phyloP scores from a whole-genome alignment of 23 tunicate species.

The Diplosoma virens region DNA sequence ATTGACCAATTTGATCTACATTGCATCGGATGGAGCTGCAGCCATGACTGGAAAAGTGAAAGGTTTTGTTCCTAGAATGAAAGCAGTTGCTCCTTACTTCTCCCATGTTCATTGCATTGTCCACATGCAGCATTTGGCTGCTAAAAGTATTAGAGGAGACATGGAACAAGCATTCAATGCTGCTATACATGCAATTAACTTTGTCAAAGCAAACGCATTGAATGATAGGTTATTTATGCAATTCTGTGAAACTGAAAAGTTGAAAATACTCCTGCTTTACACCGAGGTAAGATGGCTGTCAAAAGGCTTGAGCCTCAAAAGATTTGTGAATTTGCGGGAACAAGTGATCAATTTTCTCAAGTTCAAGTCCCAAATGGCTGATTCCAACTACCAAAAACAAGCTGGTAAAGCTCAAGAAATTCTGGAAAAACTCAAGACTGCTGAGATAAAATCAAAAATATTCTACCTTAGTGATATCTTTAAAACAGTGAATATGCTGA shows the following conservation, averaged over 20 bases:
- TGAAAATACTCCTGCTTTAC: constrained; percentile 27
- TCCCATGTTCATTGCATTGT: constrained; percentile 33
- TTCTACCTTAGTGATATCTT: constrained; percentile 28
- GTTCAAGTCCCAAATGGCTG: constrained; percentile 26
- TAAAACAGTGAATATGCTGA: constrained; percentile 24
- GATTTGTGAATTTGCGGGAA: constrained; percentile 20
- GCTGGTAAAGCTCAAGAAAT: constrained; percentile 9
- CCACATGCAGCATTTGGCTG: constrained; percentile 20
- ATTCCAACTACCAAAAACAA: constrained; percentile 13
- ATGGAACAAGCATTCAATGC: constrained; percentile 25
- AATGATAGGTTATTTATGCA: constrained; percentile 15
- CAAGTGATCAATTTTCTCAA: constrained; percentile 14
- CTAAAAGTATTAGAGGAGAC: constrained; percentile 24
- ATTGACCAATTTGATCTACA: constrained; percentile 23
- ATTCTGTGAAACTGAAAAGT: constrained; percentile 25
- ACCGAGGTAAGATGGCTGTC: constrained; percentile 23
- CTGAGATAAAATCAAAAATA: constrained; percentile 28
- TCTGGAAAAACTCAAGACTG: constrained; percentile 26
- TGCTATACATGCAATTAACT: constrained; percentile 25
- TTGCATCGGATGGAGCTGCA: constrained; percentile 21
- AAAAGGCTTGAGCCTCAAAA: constrained; percentile 22
- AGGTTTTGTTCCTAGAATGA: constrained; percentile 28
- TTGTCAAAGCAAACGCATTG: constrained; percentile 27
- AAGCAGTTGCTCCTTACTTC: constrained; percentile 21
- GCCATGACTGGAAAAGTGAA: constrained; percentile 32